These are phyloP conservation scores for Lasaia peninsularis DNA, from an alignment of 1,140 invertebrate genomes.

Conservation along the genomic window DNA sequence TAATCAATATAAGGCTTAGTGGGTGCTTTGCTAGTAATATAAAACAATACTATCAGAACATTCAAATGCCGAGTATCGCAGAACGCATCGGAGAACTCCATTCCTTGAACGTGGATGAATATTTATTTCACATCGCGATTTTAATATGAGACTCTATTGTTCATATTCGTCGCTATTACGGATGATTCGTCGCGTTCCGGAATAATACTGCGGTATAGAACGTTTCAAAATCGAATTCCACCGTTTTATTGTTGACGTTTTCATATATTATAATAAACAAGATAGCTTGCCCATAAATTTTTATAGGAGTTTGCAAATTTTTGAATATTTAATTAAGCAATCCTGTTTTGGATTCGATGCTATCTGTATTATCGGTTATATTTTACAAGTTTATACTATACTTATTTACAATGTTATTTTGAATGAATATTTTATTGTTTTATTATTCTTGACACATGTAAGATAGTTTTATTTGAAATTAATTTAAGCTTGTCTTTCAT, in stretches of 20 bases:
- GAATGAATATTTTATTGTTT: background rate
- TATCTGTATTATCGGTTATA: background rate
- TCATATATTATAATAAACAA: constrained; percentile 10
- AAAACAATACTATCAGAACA: constrained; percentile 60
- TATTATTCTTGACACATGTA: no score
- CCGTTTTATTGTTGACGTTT: constrained; percentile 17
- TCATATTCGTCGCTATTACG: constrained; percentile 50
- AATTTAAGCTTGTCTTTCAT: no score
- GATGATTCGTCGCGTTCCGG: constrained; percentile 23
- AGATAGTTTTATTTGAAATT: no score
- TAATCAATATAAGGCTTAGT: constrained; percentile 59
- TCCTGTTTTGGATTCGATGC: background rate
- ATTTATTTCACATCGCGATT: constrained; percentile 51
- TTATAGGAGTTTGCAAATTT: background rate
- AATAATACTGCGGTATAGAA: constrained; percentile 21
- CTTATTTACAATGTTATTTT: background rate
- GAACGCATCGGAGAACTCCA: constrained; percentile 39
- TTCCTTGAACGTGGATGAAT: constrained; percentile 53
- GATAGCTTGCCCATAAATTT: constrained; percentile 2
- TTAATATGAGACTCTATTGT: constrained; percentile 52
- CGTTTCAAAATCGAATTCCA: constrained; percentile 22
- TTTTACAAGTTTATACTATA: background rate
- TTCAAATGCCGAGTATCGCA: constrained; percentile 55
- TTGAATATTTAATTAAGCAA: background rate
- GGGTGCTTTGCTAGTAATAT: constrained; percentile 33